phyloP scores from a whole-genome alignment of 2,888 invertebrate species.

The Dichetophora obliterata region DNA sequence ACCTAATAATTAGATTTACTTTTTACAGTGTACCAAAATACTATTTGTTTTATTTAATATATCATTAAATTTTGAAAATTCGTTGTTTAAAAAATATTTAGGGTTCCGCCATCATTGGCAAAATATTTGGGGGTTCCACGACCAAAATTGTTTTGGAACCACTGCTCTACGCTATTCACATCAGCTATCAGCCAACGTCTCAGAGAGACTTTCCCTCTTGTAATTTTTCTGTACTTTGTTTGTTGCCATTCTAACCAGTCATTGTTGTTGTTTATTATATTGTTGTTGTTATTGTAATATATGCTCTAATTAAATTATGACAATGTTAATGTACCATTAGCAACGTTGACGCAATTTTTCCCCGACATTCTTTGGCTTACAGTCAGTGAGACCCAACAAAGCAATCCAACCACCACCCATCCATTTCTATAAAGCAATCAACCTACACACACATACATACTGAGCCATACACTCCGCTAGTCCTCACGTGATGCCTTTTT shows the following conservation, averaged over 20 bases:
- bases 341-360: constrained; percentile 23
- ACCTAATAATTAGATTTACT: no score
- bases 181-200: neutral
- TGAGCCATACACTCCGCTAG: neutral
- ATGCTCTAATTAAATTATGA: constrained; percentile 63
- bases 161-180: neutral
- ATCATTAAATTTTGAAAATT: neutral
- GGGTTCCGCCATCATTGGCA: no score
- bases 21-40: no score
- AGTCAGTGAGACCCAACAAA: neutral
- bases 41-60: constrained; percentile 14
- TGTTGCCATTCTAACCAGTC: neutral
- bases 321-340: constrained; percentile 62
- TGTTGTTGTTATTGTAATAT: constrained; percentile 23
- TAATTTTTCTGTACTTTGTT: neutral
- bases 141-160: constrained; percentile 21
- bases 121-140: neutral
- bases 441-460: no score
- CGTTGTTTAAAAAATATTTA: constrained; percentile 27
- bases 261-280: neutral
- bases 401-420: neutral
- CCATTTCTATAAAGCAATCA: no score
- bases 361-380: constrained; percentile 24
- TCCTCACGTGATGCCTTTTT: constrained; percentile 13
- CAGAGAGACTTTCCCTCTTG: neutral